A percentile compares a stretch with the other conserved stretches of the same genome.
These are phyloP conservation scores for Drosophila funebris DNA, from an alignment of 1,140 invertebrate species.

Conservation along the genomic window DNA sequence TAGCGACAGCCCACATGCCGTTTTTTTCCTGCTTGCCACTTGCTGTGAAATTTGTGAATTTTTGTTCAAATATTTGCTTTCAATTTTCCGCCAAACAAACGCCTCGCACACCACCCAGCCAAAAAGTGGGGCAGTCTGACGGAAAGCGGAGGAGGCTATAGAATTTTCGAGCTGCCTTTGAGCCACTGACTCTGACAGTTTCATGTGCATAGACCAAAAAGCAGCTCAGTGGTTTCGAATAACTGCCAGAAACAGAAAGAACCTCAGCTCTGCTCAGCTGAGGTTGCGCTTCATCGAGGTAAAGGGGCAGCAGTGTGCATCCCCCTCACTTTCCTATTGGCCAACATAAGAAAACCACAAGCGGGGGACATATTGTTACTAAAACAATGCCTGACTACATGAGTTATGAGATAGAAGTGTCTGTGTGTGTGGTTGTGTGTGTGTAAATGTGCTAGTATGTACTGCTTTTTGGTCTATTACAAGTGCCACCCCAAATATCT, in stretches of 20 bases:
- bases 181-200: conserved; percentile 66
- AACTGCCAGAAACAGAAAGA: conserved; percentile 63
- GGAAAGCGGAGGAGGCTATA: background rate
- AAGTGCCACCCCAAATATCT: conserved; percentile 18
- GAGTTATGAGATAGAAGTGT: conserved; percentile 54
- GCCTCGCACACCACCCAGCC: too few species aligned
- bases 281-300: conserved; percentile 38
- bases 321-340: background rate
- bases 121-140: too few species aligned
- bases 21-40: conserved; percentile 14
- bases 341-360: conserved; percentile 26
- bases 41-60: conserved; percentile 68
- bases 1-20: conserved; percentile 31
- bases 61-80: conserved; percentile 80
- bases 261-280: background rate
- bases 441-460: background rate
- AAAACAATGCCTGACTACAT: conserved; percentile 69
- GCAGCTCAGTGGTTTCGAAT: conserved; percentile 75
- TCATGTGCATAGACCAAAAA: conserved; percentile 71
- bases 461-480: conserved; percentile 63
- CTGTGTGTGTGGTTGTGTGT: conserved; percentile 1
- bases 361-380: conserved; percentile 66
- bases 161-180: conserved; percentile 43
- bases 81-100: conserved; percentile 61
- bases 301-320: conserved; percentile 35